phyloP scores from a whole-genome alignment of 2,113 vertebrate genomes.

The Dolichallabes microphthalmus region DNA sequence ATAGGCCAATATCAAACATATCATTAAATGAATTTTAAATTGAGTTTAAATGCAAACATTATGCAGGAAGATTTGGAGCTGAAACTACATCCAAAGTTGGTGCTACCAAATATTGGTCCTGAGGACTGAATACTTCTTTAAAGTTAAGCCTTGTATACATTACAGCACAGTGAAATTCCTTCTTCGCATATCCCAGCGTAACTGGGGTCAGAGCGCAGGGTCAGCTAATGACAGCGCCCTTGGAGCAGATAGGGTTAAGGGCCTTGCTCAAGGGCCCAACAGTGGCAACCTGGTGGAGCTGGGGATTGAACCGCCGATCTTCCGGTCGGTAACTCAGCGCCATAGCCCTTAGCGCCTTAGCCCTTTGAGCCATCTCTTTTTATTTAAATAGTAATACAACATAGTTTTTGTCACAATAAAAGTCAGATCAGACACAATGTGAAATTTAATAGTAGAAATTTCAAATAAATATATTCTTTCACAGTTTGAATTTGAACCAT shows the following conservation, averaged over 20 bases:
- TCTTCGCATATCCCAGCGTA: too few species aligned
- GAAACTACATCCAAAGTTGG: neutral
- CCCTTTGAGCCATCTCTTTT: too few species aligned
- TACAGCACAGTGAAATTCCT: too few species aligned
- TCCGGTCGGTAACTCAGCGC: too few species aligned
- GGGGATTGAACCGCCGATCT: too few species aligned
- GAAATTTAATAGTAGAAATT: neutral
- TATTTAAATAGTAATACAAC: neutral
- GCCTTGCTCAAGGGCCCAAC: too few species aligned
- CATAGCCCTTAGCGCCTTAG: too few species aligned
- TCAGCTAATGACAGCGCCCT: too few species aligned
- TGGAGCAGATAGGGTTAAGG: too few species aligned
- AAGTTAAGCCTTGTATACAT: too few species aligned
- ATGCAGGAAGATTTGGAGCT: neutral
- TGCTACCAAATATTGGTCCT: neutral
- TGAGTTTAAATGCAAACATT: neutral
- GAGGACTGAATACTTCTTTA: neutral
- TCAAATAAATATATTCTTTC: neutral
- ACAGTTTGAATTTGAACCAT: neutral
- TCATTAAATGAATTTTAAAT: neutral
- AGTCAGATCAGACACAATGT: neutral
- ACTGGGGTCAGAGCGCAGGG: too few species aligned
- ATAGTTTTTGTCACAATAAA: neutral
- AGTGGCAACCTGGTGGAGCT: too few species aligned
- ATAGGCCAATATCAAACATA: neutral